Conservation (phyloP, 2,113 vertebrate genomes). For the Cyanoderma ruficeps region DNA sequence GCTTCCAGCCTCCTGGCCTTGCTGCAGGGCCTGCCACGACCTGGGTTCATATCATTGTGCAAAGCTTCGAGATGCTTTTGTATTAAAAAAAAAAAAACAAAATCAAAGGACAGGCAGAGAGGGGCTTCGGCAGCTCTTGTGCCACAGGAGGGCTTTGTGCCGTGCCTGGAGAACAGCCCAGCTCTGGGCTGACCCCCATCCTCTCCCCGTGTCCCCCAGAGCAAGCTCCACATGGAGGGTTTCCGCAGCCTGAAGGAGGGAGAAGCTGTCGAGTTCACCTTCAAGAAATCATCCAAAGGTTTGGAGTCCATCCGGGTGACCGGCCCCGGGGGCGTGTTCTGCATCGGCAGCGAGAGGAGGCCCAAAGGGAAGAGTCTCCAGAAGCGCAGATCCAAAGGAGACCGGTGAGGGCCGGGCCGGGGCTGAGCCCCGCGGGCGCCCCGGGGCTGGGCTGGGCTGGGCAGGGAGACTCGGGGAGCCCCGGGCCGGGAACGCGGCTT, state of each 20-base stretch:
- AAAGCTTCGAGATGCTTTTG: not conserved
- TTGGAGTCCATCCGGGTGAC: constrained; percentile 92
- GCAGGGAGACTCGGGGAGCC: too few relatives aligned
- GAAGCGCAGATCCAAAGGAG: constrained; percentile 92
- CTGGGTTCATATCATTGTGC: accelerated
- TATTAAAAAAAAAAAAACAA: not conserved
- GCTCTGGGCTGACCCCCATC: not conserved
- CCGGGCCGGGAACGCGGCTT: constrained; percentile 31
- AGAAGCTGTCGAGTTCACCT: constrained; percentile 92
- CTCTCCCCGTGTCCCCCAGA: constrained; percentile 71
- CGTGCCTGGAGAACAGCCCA: accelerated
- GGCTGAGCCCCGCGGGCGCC: not conserved
- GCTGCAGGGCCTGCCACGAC: accelerated
- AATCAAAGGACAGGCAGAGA: not conserved
- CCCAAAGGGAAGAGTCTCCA: constrained; percentile 94
- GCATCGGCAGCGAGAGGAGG: constrained; percentile 90
- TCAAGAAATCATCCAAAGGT: constrained; percentile 95
- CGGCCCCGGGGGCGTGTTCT: constrained; percentile 88
- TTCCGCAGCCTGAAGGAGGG: constrained; percentile 98
- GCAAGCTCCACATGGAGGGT: constrained; percentile 98
- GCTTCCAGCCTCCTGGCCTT: not conserved
- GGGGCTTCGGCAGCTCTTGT: accelerated
- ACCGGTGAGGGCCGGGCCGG: constrained; percentile 77
- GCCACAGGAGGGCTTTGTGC: accelerated
- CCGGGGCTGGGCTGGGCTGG: not conserved